A percentile compares a stretch with the other conserved stretches of the same genome.
These are phyloP conservation scores for Lucilia cuprina DNA, from an alignment of 1,140 invertebrate species.

Conservation along the genomic window DNA sequence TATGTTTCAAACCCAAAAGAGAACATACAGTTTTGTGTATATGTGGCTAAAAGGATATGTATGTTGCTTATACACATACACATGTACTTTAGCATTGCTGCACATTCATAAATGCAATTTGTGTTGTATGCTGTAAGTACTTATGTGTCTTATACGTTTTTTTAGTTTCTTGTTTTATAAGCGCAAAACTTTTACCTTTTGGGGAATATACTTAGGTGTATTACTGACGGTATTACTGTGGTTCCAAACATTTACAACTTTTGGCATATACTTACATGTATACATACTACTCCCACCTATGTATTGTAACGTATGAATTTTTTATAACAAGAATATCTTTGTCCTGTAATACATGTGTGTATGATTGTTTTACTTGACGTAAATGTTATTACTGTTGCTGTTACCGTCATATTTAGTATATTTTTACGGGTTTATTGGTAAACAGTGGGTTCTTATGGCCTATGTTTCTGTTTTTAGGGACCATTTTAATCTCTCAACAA, in stretches of 20 bases:
- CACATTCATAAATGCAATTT: slow-evolving; percentile 10
- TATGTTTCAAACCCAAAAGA: neutral
- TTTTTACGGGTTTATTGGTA: neutral
- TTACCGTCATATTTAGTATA: neutral
- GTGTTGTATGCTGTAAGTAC: slow-evolving; percentile 1
- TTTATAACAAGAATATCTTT: neutral
- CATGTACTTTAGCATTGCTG: neutral
- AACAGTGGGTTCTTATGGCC: no score
- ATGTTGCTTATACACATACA: neutral
- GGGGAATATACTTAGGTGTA: slow-evolving; percentile 1
- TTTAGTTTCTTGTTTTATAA: neutral
- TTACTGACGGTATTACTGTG: neutral
- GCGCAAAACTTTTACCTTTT: slow-evolving; percentile 4
- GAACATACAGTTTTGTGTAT: neutral
- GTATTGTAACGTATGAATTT: neutral
- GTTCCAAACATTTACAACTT: neutral
- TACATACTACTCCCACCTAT: neutral
- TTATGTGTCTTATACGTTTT: neutral
- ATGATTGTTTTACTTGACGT: neutral
- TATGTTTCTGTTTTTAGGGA: no score
- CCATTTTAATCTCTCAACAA: no score
- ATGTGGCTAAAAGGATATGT: neutral
- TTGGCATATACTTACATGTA: neutral
- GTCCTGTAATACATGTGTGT: neutral
- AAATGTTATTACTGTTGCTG: neutral